A percentile compares a stretch with the other conserved stretches of the same genome.
These are phyloP conservation scores for Montipora capricornis DNA, from an alignment of 64 coral and sea anemone species.

Conservation along the genomic window DNA sequence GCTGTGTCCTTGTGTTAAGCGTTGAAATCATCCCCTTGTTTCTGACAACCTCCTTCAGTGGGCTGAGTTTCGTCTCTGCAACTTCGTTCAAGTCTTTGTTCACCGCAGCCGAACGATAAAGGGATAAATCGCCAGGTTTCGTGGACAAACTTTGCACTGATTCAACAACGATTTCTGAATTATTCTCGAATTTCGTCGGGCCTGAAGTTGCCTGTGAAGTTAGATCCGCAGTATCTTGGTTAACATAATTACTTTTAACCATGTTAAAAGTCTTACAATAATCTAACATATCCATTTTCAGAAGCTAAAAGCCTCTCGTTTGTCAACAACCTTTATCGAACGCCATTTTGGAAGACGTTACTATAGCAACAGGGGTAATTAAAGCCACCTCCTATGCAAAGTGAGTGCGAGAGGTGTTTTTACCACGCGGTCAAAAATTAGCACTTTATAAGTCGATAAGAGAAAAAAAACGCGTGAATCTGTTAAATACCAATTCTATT, in stretches of 20 bases:
- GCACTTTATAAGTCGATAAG: too few relatives aligned
- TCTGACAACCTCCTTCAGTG: constrained; percentile 58
- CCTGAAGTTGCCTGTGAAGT: constrained; percentile 53
- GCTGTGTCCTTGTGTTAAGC: constrained; percentile 60
- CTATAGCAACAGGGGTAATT: constrained; percentile 48
- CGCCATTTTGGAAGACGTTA: constrained; percentile 94
- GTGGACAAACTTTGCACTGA: constrained; percentile 72
- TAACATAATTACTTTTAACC: constrained; percentile 76
- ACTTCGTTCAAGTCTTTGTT: constrained; percentile 14
- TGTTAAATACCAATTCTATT: not conserved
- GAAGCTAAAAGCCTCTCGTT: constrained; percentile 36
- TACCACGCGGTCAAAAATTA: too few relatives aligned
- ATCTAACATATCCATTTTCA: constrained; percentile 85
- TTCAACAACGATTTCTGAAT: constrained; percentile 59
- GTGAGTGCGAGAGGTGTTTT: not conserved
- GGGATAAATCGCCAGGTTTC: constrained; percentile 80
- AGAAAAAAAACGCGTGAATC: not conserved
- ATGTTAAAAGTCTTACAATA: constrained; percentile 92
- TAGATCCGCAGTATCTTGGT: constrained; percentile 63
- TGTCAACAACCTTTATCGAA: constrained; percentile 45
- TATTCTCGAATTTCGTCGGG: constrained; percentile 31
- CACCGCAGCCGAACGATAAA: constrained; percentile 62
- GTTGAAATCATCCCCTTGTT: constrained; percentile 84
- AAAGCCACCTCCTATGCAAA: not conserved
- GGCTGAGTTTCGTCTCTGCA: constrained; percentile 69